Percentiles rank a stretch among this genome's conserved stretches.
phyloP scores from a whole-genome alignment of 2,888 invertebrate species.

The Drosophila sordidula region DNA sequence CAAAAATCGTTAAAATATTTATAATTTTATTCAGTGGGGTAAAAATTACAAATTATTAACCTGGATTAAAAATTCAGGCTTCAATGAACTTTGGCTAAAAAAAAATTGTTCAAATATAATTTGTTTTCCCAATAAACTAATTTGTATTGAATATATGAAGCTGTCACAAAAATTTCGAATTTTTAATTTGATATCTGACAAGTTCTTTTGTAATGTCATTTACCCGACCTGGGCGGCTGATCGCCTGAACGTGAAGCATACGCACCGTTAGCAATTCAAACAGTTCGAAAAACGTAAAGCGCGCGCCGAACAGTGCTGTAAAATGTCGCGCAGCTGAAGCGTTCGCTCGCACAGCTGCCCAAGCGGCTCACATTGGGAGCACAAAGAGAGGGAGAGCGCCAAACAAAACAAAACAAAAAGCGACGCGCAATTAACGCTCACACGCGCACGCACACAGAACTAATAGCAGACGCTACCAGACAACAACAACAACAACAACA shows the following conservation, averaged over 20 bases:
- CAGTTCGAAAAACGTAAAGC: conserved; percentile 26
- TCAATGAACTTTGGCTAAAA: no score
- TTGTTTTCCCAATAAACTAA: no score
- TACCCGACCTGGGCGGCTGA: not conserved
- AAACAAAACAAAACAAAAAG: conserved; percentile 40
- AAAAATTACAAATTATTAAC: no score
- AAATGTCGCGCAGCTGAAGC: conserved; percentile 22
- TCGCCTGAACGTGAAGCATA: conserved; percentile 32
- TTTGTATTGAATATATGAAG: no score
- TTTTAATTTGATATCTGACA: not conserved
- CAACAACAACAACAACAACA: conserved; percentile 22
- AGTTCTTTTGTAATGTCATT: not conserved
- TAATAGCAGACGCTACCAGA: conserved; percentile 38
- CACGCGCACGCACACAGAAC: conserved; percentile 22
- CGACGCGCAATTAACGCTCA: conserved; percentile 51
- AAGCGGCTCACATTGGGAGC: conserved; percentile 51
- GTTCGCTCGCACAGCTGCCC: conserved; percentile 33
- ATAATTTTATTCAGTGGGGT: no score
- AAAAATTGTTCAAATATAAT: no score
- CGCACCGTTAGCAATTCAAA: conserved; percentile 55
- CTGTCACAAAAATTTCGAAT: no score
- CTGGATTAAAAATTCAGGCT: no score
- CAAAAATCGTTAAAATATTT: conserved; percentile 3
- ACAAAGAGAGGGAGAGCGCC: conserved; percentile 9
- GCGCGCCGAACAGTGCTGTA: conserved; percentile 53